Conservation (phyloP, 2,797 vertebrate species). For the Orientallactaga sibirica region DNA sequence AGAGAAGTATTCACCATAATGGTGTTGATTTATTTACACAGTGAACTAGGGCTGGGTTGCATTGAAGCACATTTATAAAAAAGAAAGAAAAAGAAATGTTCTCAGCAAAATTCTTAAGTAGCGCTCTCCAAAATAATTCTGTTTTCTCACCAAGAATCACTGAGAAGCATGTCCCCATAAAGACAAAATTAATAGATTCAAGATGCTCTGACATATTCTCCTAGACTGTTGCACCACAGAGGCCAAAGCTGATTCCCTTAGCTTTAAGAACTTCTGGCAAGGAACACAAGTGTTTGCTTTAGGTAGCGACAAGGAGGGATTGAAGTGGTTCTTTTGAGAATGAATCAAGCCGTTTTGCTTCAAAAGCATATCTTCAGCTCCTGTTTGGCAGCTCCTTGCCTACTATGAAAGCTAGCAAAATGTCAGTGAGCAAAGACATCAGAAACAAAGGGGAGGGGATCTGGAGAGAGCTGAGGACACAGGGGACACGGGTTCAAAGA, state of each 20-base stretch:
- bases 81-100: neutral
- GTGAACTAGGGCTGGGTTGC: constrained; percentile 36
- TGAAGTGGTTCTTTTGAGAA: constrained; percentile 40
- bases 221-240: neutral
- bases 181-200: constrained; percentile 76
- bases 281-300: constrained; percentile 44
- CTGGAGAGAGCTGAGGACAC: neutral
- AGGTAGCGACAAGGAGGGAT: neutral
- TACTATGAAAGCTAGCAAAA: constrained; percentile 39
- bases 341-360: constrained; percentile 30
- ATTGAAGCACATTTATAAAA: neutral
- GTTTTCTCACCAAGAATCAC: constrained; percentile 53
- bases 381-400: neutral
- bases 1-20: constrained; percentile 10
- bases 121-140: constrained; percentile 47
- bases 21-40: constrained; percentile 74
- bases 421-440: neutral
- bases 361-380: neutral
- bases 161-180: constrained; percentile 30
- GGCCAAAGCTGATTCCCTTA: constrained; percentile 22
- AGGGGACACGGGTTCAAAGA: constrained; percentile 50
- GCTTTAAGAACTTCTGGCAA: constrained; percentile 32
- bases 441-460: neutral
- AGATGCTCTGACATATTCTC: constrained; percentile 45
- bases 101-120: constrained; percentile 67